Conservation (phyloP, 2,888 invertebrate genomes). For the Anthophora plumipes region DNA sequence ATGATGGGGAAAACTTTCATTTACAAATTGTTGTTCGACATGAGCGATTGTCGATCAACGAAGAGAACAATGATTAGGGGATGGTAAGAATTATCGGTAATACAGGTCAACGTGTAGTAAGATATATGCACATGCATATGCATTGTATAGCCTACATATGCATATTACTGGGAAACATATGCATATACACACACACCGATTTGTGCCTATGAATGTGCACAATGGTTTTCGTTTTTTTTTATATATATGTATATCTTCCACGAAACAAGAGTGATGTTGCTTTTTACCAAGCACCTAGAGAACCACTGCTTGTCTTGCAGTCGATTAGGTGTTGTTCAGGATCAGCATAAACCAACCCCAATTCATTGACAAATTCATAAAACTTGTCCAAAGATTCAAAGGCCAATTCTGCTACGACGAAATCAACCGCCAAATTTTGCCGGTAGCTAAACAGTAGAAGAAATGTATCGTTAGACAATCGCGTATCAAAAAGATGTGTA, state of each 20-base stretch:
- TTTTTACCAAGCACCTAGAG: slow-evolving; percentile 82
- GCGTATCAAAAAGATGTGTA: slow-evolving; percentile 26
- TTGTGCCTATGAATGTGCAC: slow-evolving; percentile 45
- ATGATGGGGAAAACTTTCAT: slow-evolving; percentile 40
- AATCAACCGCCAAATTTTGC: slow-evolving; percentile 94
- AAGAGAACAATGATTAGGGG: slow-evolving; percentile 46
- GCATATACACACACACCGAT: slow-evolving; percentile 53
- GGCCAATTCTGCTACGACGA: slow-evolving; percentile 94
- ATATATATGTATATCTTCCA: slow-evolving; percentile 57
- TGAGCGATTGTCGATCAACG: slow-evolving; percentile 39
- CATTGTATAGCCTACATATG: slow-evolving; percentile 54
- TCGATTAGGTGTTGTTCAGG: slow-evolving; percentile 91
- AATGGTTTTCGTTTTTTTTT: slow-evolving; percentile 42
- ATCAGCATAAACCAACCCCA: slow-evolving; percentile 91
- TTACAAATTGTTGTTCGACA: slow-evolving; percentile 44
- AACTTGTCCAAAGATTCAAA: slow-evolving; percentile 94
- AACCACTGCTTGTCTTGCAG: slow-evolving; percentile 92
- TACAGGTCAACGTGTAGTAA: slow-evolving; percentile 37
- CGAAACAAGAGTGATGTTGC: slow-evolving; percentile 54
- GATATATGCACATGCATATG: slow-evolving; percentile 69
- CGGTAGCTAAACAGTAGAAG: slow-evolving; percentile 93
- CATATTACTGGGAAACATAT: slow-evolving; percentile 58
- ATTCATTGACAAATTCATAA: slow-evolving; percentile 94
- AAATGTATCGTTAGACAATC: slow-evolving; percentile 85
- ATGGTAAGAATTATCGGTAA: slow-evolving; percentile 52